Conservation (phyloP, 2,888 invertebrate genomes). For the Seira sanloemensis region DNA sequence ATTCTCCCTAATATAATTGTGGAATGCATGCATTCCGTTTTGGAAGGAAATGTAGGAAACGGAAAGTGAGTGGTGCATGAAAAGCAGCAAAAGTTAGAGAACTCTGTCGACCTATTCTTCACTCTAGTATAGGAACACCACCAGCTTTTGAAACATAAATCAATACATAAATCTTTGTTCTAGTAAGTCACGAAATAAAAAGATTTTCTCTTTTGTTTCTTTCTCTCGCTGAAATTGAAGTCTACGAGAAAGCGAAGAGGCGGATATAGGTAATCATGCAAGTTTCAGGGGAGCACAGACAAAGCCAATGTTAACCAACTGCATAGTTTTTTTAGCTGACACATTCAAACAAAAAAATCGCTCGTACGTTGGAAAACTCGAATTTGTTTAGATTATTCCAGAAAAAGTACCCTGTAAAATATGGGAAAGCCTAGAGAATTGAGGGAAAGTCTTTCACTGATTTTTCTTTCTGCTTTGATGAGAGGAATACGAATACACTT, state of each 20-base stretch:
- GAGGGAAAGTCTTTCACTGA: slow-evolving; percentile 4
- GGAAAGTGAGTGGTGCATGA: slow-evolving; percentile 11
- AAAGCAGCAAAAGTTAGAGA: slow-evolving; percentile 1
- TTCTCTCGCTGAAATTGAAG: slow-evolving; percentile 8
- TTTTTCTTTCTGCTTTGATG: slow-evolving; percentile 12
- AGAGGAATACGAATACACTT: slow-evolving; percentile 12
- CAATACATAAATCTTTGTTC: slow-evolving; percentile 70
- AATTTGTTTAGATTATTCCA: background rate
- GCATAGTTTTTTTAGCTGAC: too few relatives aligned
- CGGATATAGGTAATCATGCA: background rate
- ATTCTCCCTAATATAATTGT: background rate
- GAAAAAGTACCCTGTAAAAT: background rate
- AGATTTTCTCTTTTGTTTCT: slow-evolving; percentile 38
- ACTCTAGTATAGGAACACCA: slow-evolving; percentile 7
- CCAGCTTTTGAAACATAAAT: slow-evolving; percentile 66
- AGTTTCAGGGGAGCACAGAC: too few relatives aligned
- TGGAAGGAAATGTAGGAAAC: background rate
- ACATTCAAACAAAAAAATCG: background rate
- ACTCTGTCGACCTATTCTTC: background rate
- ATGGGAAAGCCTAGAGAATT: slow-evolving; percentile 6
- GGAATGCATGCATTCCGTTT: background rate
- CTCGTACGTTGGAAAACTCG: background rate
- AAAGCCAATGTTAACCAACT: too few relatives aligned
- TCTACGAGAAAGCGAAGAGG: background rate
- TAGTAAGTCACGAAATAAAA: slow-evolving; percentile 61